Evolutionary conservation across 2,797 vertebrate genomes (phyloP).

Genomic region (Gymnoscopelus braueri): DNA sequence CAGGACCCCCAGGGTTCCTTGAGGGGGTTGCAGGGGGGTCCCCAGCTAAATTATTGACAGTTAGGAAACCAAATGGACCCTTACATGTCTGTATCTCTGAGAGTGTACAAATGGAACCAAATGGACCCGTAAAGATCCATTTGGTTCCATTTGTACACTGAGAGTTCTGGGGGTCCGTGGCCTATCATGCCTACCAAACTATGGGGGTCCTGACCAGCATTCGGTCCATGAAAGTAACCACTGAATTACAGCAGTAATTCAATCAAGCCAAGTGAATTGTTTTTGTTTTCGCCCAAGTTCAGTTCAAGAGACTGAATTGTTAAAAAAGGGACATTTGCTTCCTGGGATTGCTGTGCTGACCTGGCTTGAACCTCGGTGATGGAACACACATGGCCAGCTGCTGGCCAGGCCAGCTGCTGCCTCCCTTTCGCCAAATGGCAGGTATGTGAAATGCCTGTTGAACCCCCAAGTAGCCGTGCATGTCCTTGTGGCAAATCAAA

Average conservation of each 20-base stretch:
- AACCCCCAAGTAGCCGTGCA: conserved; percentile 53
- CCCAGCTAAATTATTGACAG: too few relatives aligned
- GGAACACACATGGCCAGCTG: conserved; percentile 55
- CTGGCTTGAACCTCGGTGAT: conserved; percentile 44
- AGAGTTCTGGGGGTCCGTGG: too few relatives aligned
- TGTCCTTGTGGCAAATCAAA: conserved; percentile 67
- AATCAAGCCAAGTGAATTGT: not conserved
- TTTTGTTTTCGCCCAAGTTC: not conserved
- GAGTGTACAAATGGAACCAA: too few relatives aligned
- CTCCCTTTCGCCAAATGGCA: conserved; percentile 59
- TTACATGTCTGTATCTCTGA: too few relatives aligned
- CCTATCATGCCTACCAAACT: too few relatives aligned
- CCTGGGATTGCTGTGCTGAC: conserved; percentile 34
- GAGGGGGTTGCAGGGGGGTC: too few relatives aligned
- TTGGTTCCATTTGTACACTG: too few relatives aligned
- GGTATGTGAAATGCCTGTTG: conserved; percentile 59
- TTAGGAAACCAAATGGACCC: too few relatives aligned
- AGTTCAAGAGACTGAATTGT: conserved; percentile 11
- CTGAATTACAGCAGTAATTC: not conserved
- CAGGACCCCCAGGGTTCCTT: too few relatives aligned
- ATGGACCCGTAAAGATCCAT: too few relatives aligned
- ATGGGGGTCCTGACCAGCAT: conserved; percentile 1
- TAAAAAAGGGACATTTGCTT: conserved; percentile 34
- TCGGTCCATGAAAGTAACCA: conserved; percentile 8
- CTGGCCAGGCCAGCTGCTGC: conserved; percentile 75